phyloP scores from a whole-genome alignment of 2,113 vertebrate genomes.

The Eurypyga helias region DNA sequence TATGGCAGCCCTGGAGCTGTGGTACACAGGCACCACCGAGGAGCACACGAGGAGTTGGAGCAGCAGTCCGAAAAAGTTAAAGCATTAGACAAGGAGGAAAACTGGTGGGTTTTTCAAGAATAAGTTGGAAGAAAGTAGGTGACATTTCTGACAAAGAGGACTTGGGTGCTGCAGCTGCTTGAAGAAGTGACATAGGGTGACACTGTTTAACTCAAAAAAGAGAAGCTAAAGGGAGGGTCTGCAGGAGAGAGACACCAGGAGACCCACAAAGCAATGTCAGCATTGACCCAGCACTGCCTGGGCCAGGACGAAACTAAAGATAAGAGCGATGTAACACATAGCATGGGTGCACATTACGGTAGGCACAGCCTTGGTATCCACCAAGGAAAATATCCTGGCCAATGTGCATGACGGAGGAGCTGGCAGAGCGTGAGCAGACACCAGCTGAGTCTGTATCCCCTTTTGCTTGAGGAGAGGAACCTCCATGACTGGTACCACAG shows the following conservation, averaged over 20 bases:
- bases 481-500: background rate
- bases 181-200: background rate
- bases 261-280: background rate
- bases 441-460: background rate
- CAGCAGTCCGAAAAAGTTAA: background rate
- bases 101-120: background rate
- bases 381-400: background rate
- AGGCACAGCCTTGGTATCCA: background rate
- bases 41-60: background rate
- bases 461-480: background rate
- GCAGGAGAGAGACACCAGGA: background rate
- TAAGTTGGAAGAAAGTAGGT: background rate
- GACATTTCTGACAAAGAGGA: background rate
- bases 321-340: rapidly evolving
- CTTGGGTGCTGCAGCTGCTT: background rate
- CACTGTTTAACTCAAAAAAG: background rate
- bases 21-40: background rate
- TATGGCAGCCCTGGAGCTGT: slow-evolving; percentile 27
- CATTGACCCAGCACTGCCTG: background rate
- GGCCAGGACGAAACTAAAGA: background rate
- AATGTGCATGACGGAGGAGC: rapidly evolving
- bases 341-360: rapidly evolving
- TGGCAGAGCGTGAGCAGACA: background rate
- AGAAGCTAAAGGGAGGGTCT: background rate
- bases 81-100: background rate